Base-by-base conservation (phyloP, 2,888 invertebrate species). In the Drosophila pegasa region DNA sequence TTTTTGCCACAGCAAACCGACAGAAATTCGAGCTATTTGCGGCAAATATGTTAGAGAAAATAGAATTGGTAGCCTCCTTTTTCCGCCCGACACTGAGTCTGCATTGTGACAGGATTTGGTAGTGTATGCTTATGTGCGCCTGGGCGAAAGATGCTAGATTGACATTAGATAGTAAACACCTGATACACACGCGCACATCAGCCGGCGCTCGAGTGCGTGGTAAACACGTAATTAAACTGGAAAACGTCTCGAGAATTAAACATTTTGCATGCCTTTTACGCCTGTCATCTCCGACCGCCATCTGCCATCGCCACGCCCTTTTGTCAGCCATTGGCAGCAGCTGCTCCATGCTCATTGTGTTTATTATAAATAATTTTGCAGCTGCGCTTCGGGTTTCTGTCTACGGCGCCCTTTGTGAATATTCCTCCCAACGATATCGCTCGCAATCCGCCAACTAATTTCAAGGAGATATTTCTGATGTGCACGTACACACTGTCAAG, bases 221-320 rank as follows among this genome's bases (percentile, higher is more conserved):
- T 73, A 75, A 87, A 85, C 81, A 88, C 85, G 75, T 90, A 89
- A 90, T 89, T 90, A 87, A 83, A 80, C 84, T 76, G 62, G 65
- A 72, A 78, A 81, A 71, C 74, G 75, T 81, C 79, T 75, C 69
- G 73, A 77, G 88, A 81, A 85, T 89, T 81, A 81, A 83, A 70
- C 72, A 75, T 75, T 78, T 67, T 63, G 66, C 54, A 57, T 80
- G 88, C 65, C 80, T 65, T 72, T 86, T 67, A 65, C 51, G 61
- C 60, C 75, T 86, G 77, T 73, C 84, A 87, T 71, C 80, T 33
- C 71, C 59, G 45, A 52, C 68, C 59, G 16, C 51, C 66, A 33
- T 2, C 37, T 43, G 51, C 43, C 63, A 57, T 35, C 56, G 59
- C 48, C 57, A 62, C 68, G 55, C 43, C 60, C 56, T 48, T 51